A percentile compares a stretch with the other conserved stretches of the same genome.
Evolutionary conservation across 2,797 vertebrate genomes (phyloP).

Genomic region (Holocentrus rufus): DNA sequence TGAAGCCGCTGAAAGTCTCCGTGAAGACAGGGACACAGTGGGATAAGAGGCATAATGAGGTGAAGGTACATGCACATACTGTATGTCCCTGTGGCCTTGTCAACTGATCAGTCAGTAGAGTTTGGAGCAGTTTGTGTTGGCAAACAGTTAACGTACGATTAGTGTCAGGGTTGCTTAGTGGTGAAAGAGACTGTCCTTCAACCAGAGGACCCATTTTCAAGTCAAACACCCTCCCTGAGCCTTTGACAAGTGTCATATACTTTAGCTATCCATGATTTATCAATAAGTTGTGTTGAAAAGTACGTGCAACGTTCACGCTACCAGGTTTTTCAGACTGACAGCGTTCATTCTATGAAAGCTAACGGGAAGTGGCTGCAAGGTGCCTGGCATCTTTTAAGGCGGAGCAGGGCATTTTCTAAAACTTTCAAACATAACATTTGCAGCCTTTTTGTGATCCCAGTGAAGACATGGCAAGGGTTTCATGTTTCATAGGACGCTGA

Average conservation of each 20-base stretch:
- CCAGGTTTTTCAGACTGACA: no score
- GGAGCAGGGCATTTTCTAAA: no score
- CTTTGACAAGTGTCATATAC: no score
- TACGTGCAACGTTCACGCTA: no score
- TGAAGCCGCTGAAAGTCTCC: constrained; percentile 53
- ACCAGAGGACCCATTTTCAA: no score
- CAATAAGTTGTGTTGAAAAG: no score
- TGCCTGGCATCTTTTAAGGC: no score
- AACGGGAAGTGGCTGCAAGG: no score
- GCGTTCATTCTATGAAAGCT: no score
- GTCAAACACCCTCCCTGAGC: neutral
- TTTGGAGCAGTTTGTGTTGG: constrained; percentile 48
- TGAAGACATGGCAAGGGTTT: no score
- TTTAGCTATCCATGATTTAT: no score
- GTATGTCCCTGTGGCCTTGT: constrained; percentile 50
- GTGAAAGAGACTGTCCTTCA: constrained; percentile 28
- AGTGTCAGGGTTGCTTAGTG: constrained; percentile 20
- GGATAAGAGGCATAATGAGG: constrained; percentile 46
- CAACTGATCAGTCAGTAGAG: constrained; percentile 48
- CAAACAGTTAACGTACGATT: constrained; percentile 28
- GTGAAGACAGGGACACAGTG: constrained; percentile 45
- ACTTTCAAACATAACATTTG: neutral
- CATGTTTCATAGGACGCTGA: no score
- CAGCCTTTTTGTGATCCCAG: neutral
- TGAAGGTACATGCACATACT: constrained; percentile 27